phyloP scores from a whole-genome alignment of 2,113 vertebrate species.

The Leucopsar rothschildi region DNA sequence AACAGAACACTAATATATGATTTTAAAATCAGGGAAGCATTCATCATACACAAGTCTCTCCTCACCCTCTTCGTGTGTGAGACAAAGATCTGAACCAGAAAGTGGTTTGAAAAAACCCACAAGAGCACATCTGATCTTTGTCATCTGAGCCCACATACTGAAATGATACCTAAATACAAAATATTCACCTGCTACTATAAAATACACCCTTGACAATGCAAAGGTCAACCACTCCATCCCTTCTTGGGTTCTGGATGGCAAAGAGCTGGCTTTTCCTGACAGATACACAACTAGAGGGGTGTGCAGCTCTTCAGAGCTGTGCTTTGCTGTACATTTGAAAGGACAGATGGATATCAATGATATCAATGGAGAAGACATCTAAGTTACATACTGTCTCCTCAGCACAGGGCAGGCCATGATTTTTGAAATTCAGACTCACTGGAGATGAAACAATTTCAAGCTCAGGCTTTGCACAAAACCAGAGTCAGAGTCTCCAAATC shows the following conservation, averaged over 20 bases:
- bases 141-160: neutral
- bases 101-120: neutral
- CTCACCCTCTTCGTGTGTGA: neutral
- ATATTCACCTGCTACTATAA: neutral
- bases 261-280: neutral
- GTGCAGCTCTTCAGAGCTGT: neutral
- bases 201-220: neutral
- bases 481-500: neutral
- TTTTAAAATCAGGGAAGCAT: neutral
- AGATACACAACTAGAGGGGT: neutral
- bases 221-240: neutral
- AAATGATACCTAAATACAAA: neutral
- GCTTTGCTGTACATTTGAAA: neutral
- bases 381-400: neutral
- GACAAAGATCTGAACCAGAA: neutral
- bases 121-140: neutral
- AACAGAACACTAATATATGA: neutral
- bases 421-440: neutral
- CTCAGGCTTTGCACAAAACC: neutral
- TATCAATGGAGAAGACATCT: fast-evolving
- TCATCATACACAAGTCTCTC: neutral
- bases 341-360: neutral
- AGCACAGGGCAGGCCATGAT: neutral
- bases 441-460: neutral
- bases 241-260: neutral